Evolutionary conservation across 2,113 vertebrate species (phyloP).

Genomic region (Clarias gariepinus): DNA sequence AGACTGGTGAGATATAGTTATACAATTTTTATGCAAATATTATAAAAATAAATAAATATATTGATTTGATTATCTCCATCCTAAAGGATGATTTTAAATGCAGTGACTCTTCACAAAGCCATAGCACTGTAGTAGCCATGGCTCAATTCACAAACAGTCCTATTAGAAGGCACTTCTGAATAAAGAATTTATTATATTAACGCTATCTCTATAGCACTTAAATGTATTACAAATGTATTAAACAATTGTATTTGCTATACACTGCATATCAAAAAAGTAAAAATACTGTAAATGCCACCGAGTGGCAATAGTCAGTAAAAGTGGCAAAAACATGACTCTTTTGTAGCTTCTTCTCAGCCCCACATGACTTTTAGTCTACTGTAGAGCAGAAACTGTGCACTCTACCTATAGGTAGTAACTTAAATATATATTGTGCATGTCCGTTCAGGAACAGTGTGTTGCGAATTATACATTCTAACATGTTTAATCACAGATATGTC

Average conservation of each 20-base stretch:
- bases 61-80: not conserved
- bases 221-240: not conserved
- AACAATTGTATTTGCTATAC: not conserved
- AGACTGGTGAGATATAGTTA: not conserved
- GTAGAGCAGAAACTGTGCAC: slow-evolving; percentile 1
- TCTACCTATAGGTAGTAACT: not conserved
- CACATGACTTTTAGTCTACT: slow-evolving; percentile 6
- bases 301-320: slow-evolving; percentile 23
- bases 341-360: slow-evolving; percentile 3
- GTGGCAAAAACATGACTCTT: not conserved
- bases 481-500: not conserved
- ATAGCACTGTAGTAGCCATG: not conserved
- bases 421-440: slow-evolving; percentile 7
- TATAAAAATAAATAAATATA: not conserved
- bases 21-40: not conserved
- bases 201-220: not conserved
- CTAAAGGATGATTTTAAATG: not conserved
- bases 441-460: slow-evolving; percentile 24
- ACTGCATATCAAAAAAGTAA: slow-evolving; percentile 12
- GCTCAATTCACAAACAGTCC: not conserved
- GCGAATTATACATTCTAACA: slow-evolving; percentile 31
- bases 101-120: slow-evolving; percentile 3
- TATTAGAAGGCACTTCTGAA: not conserved
- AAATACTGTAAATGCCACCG: slow-evolving; percentile 39
- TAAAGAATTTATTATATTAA: not conserved